phyloP scores from a whole-genome alignment of 1,140 invertebrate genomes.

The Pseudomyrmex flavicornis region DNA sequence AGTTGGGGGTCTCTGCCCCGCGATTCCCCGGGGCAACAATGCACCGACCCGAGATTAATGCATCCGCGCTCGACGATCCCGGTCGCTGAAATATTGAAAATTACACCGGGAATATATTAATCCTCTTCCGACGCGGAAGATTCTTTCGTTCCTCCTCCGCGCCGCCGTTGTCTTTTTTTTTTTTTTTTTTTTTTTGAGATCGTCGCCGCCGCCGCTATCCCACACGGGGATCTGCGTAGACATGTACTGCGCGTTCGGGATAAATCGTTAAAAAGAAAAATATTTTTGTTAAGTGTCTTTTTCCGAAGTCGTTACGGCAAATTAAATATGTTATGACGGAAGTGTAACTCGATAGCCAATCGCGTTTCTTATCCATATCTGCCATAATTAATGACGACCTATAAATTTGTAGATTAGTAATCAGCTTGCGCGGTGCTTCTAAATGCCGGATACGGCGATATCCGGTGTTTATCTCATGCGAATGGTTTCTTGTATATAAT shows the following conservation, averaged over 20 bases:
- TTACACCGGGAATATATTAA: conserved; percentile 58
- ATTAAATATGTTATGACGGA: background rate
- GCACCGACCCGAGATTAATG: conserved; percentile 60
- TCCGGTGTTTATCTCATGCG: conserved; percentile 24
- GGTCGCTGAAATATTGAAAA: conserved; percentile 62
- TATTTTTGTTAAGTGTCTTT: background rate
- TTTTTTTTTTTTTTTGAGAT: conserved; percentile 33
- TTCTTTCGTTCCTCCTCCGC: conserved; percentile 1
- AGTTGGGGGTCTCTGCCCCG: conserved; percentile 58
- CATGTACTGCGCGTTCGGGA: no score
- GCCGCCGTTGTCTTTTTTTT: background rate
- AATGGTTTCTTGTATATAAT: conserved; percentile 34
- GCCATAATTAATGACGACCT: conserved; percentile 18
- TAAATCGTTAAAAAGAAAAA: background rate
- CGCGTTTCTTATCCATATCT: background rate
- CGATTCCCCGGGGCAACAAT: conserved; percentile 57
- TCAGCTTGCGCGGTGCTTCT: conserved; percentile 31
- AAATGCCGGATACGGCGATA: conserved; percentile 53
- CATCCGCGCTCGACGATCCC: conserved; percentile 56
- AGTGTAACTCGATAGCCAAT: background rate
- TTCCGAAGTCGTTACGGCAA: background rate
- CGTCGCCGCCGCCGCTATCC: conserved; percentile 18
- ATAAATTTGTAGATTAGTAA: conserved; percentile 19
- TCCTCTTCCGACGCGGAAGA: conserved; percentile 56
- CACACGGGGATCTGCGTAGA: background rate